phyloP scores from a whole-genome alignment of 1,140 invertebrate genomes.

The Cyclargus thomasi region DNA sequence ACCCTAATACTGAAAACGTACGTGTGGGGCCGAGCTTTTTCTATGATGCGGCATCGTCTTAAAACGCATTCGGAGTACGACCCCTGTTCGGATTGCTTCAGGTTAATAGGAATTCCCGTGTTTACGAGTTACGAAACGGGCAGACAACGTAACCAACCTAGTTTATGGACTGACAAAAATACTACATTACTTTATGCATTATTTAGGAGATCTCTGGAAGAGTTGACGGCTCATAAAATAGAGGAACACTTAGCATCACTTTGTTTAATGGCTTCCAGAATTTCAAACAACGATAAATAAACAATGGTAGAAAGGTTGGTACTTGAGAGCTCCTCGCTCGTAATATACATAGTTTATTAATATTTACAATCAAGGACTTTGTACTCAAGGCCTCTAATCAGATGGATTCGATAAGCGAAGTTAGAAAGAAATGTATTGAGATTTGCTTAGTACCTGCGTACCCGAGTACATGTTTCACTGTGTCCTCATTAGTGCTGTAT shows the following conservation, averaged over 20 bases:
- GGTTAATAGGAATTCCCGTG: conserved; percentile 46
- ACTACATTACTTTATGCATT: conserved; percentile 7
- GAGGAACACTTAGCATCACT: conserved; percentile 9
- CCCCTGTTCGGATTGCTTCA: conserved; percentile 45
- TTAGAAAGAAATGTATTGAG: too few species aligned
- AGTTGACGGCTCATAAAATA: conserved; percentile 17
- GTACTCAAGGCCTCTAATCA: too few species aligned
- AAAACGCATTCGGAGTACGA: too few species aligned
- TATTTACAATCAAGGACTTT: too few species aligned
- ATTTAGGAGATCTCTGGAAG: conserved; percentile 8
- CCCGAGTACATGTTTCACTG: too few species aligned
- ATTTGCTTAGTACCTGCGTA: too few species aligned
- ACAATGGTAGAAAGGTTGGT: not conserved
- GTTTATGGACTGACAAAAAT: conserved; percentile 18
- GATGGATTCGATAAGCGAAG: too few species aligned
- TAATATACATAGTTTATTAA: not conserved
- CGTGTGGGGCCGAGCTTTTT: too few species aligned
- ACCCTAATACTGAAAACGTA: too few species aligned
- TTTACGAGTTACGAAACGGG: conserved; percentile 44
- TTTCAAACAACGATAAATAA: conserved; percentile 3
- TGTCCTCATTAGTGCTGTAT: too few species aligned
- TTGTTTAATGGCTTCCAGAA: not conserved
- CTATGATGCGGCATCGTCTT: too few species aligned
- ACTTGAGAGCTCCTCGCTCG: not conserved
- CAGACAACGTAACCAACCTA: conserved; percentile 15